Conservation (phyloP, 2,113 vertebrate species). For the Taurulus bubalis region DNA sequence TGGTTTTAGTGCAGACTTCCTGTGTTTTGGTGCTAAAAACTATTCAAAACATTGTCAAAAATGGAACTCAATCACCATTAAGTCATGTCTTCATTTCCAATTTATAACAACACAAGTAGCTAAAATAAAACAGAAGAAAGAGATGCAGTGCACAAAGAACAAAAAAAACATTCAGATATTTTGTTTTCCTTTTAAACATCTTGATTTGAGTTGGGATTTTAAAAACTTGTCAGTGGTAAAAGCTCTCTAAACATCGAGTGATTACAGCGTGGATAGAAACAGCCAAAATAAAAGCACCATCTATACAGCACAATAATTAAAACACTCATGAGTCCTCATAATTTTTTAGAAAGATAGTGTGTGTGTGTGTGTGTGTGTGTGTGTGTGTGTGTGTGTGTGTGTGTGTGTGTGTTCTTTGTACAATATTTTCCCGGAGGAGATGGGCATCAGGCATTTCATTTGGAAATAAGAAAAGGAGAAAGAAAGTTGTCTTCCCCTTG, state of each 20-base stretch:
- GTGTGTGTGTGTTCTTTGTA: slow-evolving; percentile 1
- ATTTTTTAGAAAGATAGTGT: slow-evolving; percentile 12
- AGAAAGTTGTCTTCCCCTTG: background rate
- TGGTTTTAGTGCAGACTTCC: slow-evolving; percentile 49
- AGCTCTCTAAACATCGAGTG: slow-evolving; percentile 46
- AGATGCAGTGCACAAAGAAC: slow-evolving; percentile 28
- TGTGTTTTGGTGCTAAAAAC: slow-evolving; percentile 55
- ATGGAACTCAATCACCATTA: background rate
- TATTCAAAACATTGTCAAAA: slow-evolving; percentile 37
- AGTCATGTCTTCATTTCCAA: background rate
- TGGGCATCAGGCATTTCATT: background rate
- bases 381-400: slow-evolving; percentile 6
- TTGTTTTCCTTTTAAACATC: slow-evolving; percentile 2
- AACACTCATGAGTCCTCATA: slow-evolving; percentile 7
- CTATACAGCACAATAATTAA: slow-evolving; percentile 49
- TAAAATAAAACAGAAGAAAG: background rate
- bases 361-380: slow-evolving; percentile 3
- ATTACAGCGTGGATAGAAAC: slow-evolving; percentile 42
- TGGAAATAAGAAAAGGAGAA: background rate
- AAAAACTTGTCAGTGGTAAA: slow-evolving; percentile 30
- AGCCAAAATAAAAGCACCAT: slow-evolving; percentile 51
- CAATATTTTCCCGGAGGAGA: background rate
- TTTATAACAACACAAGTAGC: slow-evolving; percentile 1
- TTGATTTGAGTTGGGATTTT: slow-evolving; percentile 4
- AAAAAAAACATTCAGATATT: slow-evolving; percentile 21